These are phyloP conservation scores for Conistra vaccinii DNA, from an alignment of 2,888 invertebrate genomes.

Conservation along the genomic window DNA sequence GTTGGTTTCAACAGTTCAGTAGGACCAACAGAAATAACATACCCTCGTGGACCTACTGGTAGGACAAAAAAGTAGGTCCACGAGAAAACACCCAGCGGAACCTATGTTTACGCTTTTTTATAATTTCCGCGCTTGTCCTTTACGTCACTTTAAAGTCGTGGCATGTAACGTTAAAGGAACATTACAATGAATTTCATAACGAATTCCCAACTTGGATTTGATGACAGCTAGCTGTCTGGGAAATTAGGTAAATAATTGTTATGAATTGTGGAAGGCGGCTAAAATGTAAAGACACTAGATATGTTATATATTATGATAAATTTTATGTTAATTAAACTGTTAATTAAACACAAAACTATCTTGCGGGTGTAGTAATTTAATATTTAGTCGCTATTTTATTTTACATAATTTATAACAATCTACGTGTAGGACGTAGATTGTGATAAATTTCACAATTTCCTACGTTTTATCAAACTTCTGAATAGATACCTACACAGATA, in stretches of 20 bases:
- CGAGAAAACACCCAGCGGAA: too few species aligned
- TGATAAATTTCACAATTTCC: background rate
- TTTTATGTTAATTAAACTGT: conserved; percentile 1
- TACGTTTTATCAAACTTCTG: background rate
- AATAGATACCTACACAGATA: background rate
- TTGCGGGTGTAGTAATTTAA: background rate
- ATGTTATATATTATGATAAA: too few species aligned
- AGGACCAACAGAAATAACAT: too few species aligned
- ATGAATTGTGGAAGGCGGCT: conserved; percentile 13
- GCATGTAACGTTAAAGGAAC: conserved; percentile 33
- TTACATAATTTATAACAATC: background rate
- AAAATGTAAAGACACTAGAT: background rate
- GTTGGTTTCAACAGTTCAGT: too few species aligned
- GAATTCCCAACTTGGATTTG: conserved; percentile 51
- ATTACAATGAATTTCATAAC: conserved; percentile 48
- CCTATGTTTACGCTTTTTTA: conserved; percentile 1
- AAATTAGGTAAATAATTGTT: conserved; percentile 45
- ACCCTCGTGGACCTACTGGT: too few species aligned
- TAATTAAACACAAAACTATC: background rate
- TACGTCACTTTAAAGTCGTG: conserved; percentile 36
- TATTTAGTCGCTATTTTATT: background rate
- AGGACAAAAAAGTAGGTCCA: too few species aligned
- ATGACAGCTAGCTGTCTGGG: conserved; percentile 56
- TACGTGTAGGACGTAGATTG: too few species aligned
- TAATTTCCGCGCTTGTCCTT: conserved; percentile 17